phyloP scores from a whole-genome alignment of 2,888 invertebrate genomes.

The Trypoxylon attenuatum region DNA sequence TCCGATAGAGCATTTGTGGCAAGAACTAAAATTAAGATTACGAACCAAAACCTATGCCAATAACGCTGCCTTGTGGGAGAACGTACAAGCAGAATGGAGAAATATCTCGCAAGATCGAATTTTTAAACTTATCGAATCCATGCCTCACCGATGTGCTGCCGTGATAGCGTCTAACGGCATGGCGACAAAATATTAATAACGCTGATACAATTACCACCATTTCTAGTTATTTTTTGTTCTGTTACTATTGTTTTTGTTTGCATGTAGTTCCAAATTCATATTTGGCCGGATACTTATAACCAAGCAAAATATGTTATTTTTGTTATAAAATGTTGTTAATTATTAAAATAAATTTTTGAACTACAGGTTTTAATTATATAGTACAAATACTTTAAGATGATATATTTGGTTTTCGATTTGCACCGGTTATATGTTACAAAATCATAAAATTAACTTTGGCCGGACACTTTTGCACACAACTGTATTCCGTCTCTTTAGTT shows the following conservation, averaged over 20 bases:
- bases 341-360: too few relatives aligned
- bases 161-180: constrained; percentile 13
- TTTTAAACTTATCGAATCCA: constrained; percentile 15
- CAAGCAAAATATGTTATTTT: too few relatives aligned
- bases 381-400: too few relatives aligned
- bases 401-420: too few relatives aligned
- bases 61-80: constrained; percentile 18
- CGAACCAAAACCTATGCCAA: constrained; percentile 14
- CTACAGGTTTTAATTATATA: too few relatives aligned
- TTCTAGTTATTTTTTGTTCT: too few relatives aligned
- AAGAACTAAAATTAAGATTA: constrained; percentile 9
- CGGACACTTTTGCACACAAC: not conserved
- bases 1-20: constrained; percentile 26
- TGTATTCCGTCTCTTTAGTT: too few relatives aligned
- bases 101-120: constrained; percentile 20
- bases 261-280: too few relatives aligned
- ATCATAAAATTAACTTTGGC: not conserved
- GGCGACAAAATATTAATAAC: constrained; percentile 27
- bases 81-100: constrained; percentile 12
- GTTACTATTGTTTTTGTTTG: too few relatives aligned
- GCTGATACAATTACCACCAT: too few relatives aligned
- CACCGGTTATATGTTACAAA: not conserved
- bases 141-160: constrained; percentile 18
- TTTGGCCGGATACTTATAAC: too few relatives aligned
- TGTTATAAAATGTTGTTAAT: too few relatives aligned